Evolutionary conservation across 2,888 invertebrate genomes (phyloP), one percentile per base, ranked within the genome.

Genomic region (Abscondita cerata): DNA sequence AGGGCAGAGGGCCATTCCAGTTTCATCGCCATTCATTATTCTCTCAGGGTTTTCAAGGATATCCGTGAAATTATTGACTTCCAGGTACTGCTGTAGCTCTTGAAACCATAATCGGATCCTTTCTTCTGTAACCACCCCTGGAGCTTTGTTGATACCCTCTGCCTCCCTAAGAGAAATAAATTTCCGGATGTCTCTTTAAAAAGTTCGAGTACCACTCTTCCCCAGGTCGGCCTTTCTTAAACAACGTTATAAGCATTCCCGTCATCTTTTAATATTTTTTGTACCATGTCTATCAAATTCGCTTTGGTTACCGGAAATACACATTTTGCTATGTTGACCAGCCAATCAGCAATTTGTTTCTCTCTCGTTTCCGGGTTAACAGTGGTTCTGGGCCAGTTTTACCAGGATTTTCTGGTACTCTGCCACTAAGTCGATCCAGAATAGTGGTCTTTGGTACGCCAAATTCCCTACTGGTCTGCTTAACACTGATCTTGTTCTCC

Each of bases 31-130:
- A 5, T 2, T 36, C 12, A 36, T 36, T 36, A 36, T 36, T 36
- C 3, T 36, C 5, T 36, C 36, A 8, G 36, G 4, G 36, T n/a
- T 36, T 11, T 36, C 36, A 36, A 36, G 11, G 36, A 12, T 36
- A 11, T 9, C 36, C 36, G 36, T 36, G 4, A 36, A 36, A 36
- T n/a, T 36, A 36, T 36, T 5, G 36, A 11, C 36, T 36, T 36
- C 36, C 36, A 36, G 11, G 36, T 36, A 5, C n/a, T 36, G 5
- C 11, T 9, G 4, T 9, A 36, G 12, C 36, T 36, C 4, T 36
- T 36, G 36, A 36, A 75, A 76, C 76, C 76, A 77, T 20, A 60
- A 19, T 60, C 71, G 68, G 18, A 77, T 72, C 4, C 59, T 59
- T 61, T 73, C 60, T 70, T 76, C 69, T 46, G 71, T 72, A 9